These are phyloP conservation scores for Pomacea maculata DNA, from an alignment of 1,140 invertebrate species.

Conservation along the genomic window DNA sequence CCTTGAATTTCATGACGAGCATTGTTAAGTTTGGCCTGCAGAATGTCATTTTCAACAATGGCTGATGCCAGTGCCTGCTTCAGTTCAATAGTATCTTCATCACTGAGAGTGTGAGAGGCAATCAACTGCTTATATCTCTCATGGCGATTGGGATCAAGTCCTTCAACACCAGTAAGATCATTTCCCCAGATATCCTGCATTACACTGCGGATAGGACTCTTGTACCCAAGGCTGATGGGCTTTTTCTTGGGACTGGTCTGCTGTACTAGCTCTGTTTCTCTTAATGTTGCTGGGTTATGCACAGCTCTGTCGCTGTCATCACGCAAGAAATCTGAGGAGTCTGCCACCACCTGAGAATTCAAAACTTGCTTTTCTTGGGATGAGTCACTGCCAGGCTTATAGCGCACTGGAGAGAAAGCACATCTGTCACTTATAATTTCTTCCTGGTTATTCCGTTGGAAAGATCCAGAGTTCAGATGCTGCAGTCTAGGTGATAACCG, in stretches of 20 bases:
- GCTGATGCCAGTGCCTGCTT: slow-evolving; percentile 54
- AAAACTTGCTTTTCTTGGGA: too few relatives aligned
- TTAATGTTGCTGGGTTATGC: too few relatives aligned
- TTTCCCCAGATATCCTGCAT: slow-evolving; percentile 54
- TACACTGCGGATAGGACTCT: slow-evolving; percentile 51
- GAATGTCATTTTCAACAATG: slow-evolving; percentile 56
- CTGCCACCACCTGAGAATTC: too few relatives aligned
- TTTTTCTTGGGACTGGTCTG: slow-evolving; percentile 11
- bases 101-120: slow-evolving; percentile 28
- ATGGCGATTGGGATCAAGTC: slow-evolving; percentile 33
- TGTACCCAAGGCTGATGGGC: slow-evolving; percentile 51
- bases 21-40: slow-evolving; percentile 54
- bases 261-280: too few relatives aligned
- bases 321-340: too few relatives aligned
- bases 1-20: slow-evolving; percentile 51
- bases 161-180: slow-evolving; percentile 36
- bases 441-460: too few relatives aligned
- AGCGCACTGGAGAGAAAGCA: too few relatives aligned
- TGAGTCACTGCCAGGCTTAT: too few relatives aligned
- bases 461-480: too few relatives aligned
- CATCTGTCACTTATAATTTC: too few relatives aligned
- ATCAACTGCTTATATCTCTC: slow-evolving; percentile 44
- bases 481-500: too few relatives aligned
- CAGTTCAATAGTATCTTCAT: slow-evolving; percentile 52
- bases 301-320: too few relatives aligned